Base-by-base conservation (phyloP, 1,140 invertebrate genomes). In the Cydia amplana region DNA sequence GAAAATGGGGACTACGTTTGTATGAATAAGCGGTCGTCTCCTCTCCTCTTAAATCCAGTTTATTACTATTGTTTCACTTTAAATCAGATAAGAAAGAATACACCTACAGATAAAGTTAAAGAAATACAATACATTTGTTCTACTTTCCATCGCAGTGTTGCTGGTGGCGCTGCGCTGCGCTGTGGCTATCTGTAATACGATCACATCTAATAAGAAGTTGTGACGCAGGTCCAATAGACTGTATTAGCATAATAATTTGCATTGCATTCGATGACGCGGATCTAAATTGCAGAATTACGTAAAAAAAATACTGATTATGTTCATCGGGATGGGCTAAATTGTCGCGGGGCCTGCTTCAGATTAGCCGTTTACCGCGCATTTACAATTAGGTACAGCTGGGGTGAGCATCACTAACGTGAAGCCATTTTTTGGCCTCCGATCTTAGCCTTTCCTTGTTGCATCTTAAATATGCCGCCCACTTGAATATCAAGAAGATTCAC, bases 241-340 rank as follows among this genome's bases (percentile, higher is more conserved):
- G 76, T 73, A 75, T 84, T 82, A 78, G 77, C 82, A 84, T 82
- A 82, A 78, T 79, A 76, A 82, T 84, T 77, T 82, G 76, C 78
- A 79, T 80, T 77, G 74, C 76, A 74, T 65, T 75, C 65, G 64
- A 65, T 72, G 55, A 75, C 64, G 74, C 60, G 64, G 64, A 72
- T 63, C 72, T 43, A 55, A 79, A 72, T 75, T 78, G 74, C 75
- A 23, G n/a, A 74, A 60, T 46, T 65, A 70, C 65, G 65, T 70
- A 70, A 16, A 40, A 70, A 32, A 40, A 70, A 70, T 70, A 43
- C 65, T 70, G 28, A 40, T 70, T 36, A 40, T 43, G 7, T 70
- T 70, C 32, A 10, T 70, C 43, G 28, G n/a, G 9, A 70, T 6
- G n/a, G 25, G 28, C 65, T 43, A 70, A 70, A 43, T 70, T 43